Percentiles rank a stretch among this genome's conserved stretches.
Evolutionary conservation across 2,113 vertebrate genomes (phyloP).

Genomic region (Etheostoma cragini): DNA sequence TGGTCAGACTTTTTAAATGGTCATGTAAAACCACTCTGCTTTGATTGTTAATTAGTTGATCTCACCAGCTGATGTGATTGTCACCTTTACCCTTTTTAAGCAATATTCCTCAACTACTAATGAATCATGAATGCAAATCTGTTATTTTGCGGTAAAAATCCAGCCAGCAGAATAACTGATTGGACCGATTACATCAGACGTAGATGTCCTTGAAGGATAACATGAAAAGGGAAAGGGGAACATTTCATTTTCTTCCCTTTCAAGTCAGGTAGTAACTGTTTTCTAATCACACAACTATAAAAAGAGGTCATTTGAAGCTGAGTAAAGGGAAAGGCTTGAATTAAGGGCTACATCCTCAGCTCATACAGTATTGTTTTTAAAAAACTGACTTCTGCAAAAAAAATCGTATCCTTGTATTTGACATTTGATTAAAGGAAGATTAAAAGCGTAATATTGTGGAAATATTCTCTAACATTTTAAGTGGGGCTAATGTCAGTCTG

Average conservation of each 20-base stretch:
- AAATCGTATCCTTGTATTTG: not conserved
- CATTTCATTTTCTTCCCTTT: conserved; percentile 5
- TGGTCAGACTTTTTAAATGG: conserved; percentile 10
- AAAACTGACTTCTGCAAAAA: not conserved
- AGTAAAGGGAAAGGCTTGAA: not conserved
- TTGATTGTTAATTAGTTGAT: conserved; percentile 13
- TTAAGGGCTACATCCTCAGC: not conserved
- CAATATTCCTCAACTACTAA: not conserved
- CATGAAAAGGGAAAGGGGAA: conserved; percentile 23
- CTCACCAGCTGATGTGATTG: not conserved
- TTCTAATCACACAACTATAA: conserved; percentile 19
- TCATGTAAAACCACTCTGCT: conserved; percentile 22
- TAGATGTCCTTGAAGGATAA: conserved; percentile 27
- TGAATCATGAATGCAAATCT: not conserved
- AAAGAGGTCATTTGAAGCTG: not conserved
- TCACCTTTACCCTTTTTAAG: conserved; percentile 4
- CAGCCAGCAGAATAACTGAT: not conserved
- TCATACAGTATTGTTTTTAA: not conserved
- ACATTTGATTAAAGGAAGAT: conserved; percentile 9
- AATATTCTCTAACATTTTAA: not conserved
- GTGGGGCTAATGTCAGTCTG: not conserved
- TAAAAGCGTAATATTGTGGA: not conserved
- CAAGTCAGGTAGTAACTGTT: conserved; percentile 27
- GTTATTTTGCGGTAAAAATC: not conserved
- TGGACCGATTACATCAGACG: not conserved